Evolutionary conservation across 2,113 vertebrate species (phyloP), one percentile per base, ranked within the genome.

Genomic region (Gymnarchus niloticus): DNA sequence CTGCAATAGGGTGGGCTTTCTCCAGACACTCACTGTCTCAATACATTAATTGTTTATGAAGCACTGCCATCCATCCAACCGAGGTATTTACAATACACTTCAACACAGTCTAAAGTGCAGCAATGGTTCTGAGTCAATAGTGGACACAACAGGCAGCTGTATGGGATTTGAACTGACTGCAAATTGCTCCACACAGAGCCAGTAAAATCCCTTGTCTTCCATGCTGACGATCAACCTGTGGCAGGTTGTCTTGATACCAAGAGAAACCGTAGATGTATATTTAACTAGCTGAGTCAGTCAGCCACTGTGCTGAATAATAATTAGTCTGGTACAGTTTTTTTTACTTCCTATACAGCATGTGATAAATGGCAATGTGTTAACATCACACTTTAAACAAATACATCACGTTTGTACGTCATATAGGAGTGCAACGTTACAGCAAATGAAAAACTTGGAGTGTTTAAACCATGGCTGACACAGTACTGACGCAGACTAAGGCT

Each of bases 221-320:
- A 54, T 51, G 54, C 51, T 82, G 80, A 56, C 80, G 48, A 28
- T 3, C 78, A 54, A 51, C 48, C 80, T 82, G 80, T 82, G 80
- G 80, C 80, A 82, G 80, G 48, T 37, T 54, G 80, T 82, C 51
- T 82, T 56, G 80, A 82, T 56, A 82, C n/a, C 25, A 56, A 82
- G 80, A 82, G 6, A 56, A 81, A 82, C 33, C 48, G 37, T 82
- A 17, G 76, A 21, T 82, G n/a, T 54, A 52, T 82, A 82, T 56
- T 54, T 54, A 82, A 54, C 80, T 82, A 33, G 23, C 80, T 14
- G 1, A 19, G 80, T 3, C 78, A 81, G 78, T 52, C 46, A 52
- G 49, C 23, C 25, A 3, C 51, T 28, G 49, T 28, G 17, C 51
- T 54, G 80, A 82, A 82, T 82, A 51, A 52, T 56, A n/a, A 54